A percentile compares a stretch with the other conserved stretches of the same genome.
Evolutionary conservation across 2,113 vertebrate genomes (phyloP).

Genomic region (Rhinogobius similis): DNA sequence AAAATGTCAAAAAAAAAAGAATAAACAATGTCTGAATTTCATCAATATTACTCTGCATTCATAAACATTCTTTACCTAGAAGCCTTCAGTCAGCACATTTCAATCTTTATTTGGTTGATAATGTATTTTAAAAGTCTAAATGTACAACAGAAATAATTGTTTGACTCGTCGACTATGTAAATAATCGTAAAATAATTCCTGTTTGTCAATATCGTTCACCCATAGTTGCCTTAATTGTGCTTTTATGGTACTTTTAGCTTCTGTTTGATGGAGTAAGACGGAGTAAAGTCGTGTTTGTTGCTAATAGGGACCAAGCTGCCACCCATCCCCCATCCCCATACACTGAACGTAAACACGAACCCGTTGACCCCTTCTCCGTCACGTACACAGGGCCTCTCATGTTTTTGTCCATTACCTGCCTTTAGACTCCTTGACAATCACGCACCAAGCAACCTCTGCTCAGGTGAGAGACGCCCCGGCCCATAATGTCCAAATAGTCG

Average conservation of each 20-base stretch:
- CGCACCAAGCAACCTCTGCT: slow-evolving; percentile 1
- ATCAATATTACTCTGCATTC: too few species aligned
- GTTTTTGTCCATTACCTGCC: slow-evolving; percentile 31
- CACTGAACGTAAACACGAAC: slow-evolving; percentile 35
- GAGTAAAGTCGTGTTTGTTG: slow-evolving; percentile 16
- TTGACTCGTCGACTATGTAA: too few species aligned
- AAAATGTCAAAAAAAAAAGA: too few species aligned
- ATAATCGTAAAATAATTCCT: too few species aligned
- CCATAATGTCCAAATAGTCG: slow-evolving; percentile 37
- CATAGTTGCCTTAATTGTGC: not conserved
- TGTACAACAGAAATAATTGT: too few species aligned
- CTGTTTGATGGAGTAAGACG: slow-evolving; percentile 15
- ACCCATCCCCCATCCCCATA: slow-evolving; percentile 56
- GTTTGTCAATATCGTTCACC: too few species aligned
- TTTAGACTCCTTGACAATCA: slow-evolving; percentile 1
- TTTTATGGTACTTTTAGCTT: slow-evolving; percentile 44
- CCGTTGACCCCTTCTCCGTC: not conserved
- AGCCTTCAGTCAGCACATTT: too few species aligned
- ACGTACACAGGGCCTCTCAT: slow-evolving; percentile 3
- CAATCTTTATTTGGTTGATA: too few species aligned
- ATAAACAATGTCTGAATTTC: too few species aligned
- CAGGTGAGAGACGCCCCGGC: slow-evolving; percentile 25
- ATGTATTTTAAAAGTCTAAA: too few species aligned
- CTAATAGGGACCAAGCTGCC: slow-evolving; percentile 5
- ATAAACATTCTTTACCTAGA: too few species aligned